Conservation (phyloP, 2,797 vertebrate species). For the Fringilla coelebs region DNA sequence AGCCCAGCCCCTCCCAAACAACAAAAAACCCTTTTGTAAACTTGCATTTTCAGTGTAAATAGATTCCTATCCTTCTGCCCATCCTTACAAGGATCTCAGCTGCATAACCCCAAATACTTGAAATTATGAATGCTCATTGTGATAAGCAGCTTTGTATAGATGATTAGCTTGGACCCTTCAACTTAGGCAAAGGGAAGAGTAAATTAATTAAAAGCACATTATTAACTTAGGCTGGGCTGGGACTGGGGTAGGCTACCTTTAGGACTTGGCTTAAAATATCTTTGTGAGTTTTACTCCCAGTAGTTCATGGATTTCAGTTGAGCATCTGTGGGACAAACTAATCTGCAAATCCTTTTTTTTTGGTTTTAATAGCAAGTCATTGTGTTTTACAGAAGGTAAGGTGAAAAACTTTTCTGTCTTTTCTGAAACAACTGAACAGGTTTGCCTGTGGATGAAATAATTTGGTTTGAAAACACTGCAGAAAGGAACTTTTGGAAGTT, state of each 20-base stretch:
- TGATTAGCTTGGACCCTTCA: background rate
- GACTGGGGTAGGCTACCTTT: background rate
- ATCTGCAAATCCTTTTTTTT: background rate
- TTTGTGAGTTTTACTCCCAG: background rate
- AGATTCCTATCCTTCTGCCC: background rate
- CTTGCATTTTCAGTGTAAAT: background rate
- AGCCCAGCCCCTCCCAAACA: background rate
- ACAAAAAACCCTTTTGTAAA: background rate
- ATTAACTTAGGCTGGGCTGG: background rate
- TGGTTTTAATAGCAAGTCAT: background rate
- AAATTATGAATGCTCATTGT: background rate
- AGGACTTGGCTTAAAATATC: background rate
- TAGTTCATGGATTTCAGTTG: background rate
- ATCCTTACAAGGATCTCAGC: background rate
- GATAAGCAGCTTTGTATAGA: background rate
- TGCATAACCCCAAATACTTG: background rate
- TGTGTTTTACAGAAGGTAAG: background rate
- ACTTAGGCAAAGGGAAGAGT: background rate
- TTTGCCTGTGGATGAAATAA: background rate
- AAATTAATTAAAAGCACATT: background rate
- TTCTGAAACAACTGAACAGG: background rate
- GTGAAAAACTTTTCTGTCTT: background rate
- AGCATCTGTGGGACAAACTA: background rate
- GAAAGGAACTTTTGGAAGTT: background rate
- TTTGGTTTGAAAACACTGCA: background rate